These are phyloP conservation scores for Pomatostomus ruficeps DNA, from an alignment of 2,113 vertebrate genomes.

Conservation along the genomic window DNA sequence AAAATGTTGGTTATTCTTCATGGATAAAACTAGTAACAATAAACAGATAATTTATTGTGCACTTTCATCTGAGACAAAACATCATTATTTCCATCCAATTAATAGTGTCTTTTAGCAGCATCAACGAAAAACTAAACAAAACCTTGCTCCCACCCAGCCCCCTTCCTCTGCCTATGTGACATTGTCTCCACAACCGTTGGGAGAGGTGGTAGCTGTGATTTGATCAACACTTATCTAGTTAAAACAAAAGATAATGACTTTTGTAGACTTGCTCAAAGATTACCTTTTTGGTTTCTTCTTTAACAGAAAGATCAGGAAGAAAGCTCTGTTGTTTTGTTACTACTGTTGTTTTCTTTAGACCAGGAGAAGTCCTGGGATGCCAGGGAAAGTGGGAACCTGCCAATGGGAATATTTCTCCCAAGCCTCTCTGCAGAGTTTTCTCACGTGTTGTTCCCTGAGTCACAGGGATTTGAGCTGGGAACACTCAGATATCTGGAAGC, in stretches of 20 bases:
- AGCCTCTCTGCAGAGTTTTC: not conserved
- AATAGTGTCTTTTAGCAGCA: not conserved
- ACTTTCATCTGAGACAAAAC: not conserved
- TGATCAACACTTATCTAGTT: not conserved
- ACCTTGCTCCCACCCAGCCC: not conserved
- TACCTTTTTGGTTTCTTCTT: not conserved
- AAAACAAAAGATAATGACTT: not conserved
- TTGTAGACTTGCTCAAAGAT: not conserved
- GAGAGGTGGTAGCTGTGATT: not conserved
- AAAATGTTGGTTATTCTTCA: not conserved
- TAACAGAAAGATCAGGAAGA: not conserved
- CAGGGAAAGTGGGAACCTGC: not conserved
- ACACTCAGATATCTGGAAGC: not conserved
- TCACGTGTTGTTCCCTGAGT: constrained; percentile 13
- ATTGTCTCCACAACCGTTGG: not conserved
- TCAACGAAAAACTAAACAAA: not conserved
- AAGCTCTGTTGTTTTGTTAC: not conserved
- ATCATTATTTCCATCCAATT: constrained; percentile 3
- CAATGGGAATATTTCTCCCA: not conserved
- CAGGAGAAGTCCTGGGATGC: not conserved
- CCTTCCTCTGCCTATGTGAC: not conserved
- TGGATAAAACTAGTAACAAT: not conserved
- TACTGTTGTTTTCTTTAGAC: not conserved
- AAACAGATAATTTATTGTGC: not conserved
- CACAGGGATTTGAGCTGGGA: not conserved